These are phyloP conservation scores for Hapalemur alaotrensis DNA, from an alignment of 2,797 vertebrate species.

Conservation along the genomic window DNA sequence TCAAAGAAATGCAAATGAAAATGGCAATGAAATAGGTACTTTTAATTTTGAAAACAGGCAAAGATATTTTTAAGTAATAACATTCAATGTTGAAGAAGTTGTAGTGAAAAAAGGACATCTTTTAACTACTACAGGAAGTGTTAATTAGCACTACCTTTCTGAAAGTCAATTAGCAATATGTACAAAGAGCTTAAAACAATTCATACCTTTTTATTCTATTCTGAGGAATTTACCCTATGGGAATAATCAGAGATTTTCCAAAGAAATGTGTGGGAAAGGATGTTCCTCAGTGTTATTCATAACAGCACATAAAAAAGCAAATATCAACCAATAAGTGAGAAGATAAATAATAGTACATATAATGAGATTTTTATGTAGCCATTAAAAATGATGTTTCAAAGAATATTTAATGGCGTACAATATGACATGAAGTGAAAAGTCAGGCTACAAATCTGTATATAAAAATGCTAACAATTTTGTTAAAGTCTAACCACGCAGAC, in stretches of 20 bases:
- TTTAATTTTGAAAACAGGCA: not conserved
- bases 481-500: not conserved
- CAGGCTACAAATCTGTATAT: conserved; percentile 9
- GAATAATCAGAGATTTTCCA: conserved; percentile 49
- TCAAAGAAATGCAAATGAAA: conserved; percentile 21
- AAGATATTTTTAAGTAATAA: conserved; percentile 1
- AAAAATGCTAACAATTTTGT: conserved; percentile 48
- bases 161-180: conserved; percentile 54
- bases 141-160: conserved; percentile 58
- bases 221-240: conserved; percentile 19
- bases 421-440: conserved; percentile 49
- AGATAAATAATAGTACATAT: conserved; percentile 67
- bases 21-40: not conserved
- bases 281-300: conserved; percentile 30
- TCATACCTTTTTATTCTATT: conserved; percentile 27
- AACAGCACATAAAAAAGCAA: conserved; percentile 67
- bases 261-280: conserved; percentile 38
- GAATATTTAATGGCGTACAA: conserved; percentile 45
- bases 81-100: conserved; percentile 21
- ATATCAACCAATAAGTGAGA: conserved; percentile 57
- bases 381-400: conserved; percentile 65
- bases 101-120: not conserved
- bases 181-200: conserved; percentile 45
- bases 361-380: conserved; percentile 66
- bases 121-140: conserved; percentile 7